Evolutionary conservation across 2,113 vertebrate genomes (phyloP), one percentile per base, ranked within the genome.

Genomic region (Rhineura floridana): DNA sequence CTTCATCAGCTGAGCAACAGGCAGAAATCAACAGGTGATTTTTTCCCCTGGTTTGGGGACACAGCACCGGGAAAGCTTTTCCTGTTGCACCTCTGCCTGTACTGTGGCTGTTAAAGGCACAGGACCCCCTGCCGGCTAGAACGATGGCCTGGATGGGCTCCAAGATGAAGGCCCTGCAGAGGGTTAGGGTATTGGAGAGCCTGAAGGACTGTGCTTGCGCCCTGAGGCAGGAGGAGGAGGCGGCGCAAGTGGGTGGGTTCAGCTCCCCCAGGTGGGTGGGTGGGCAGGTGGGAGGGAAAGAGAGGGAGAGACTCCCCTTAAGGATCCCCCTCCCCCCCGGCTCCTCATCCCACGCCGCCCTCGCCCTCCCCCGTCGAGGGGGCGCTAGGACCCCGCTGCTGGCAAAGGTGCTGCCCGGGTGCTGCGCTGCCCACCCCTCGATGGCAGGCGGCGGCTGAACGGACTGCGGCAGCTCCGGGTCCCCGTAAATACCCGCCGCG

Each of bases 351-450:
- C 6, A 0, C 72, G 7, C 33, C 10, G 0, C 10, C 36, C 28
- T 17, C 48, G 10, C 2, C 44, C 76, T 1, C n/a, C 1, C 25
- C 28, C 52, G 7, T 44, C 50, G 42, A 25, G 19, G 9, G 36
- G 1, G 88, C 69, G 25, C 80, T 90, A 65, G 89, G 91, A 92
- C 86, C 90, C 78, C 4, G 84, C 9, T 4, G 82, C 52, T 0
- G 3, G 28, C 3, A 12, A 50, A 33, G 17, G 30, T 13, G 15
- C 65, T 13, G 15, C 65, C 28, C 4, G n/a, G 82, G 48, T n/a
- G 67, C n/a, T n/a, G n/a, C n/a, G 30, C 36, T 25, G 50, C 25
- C 42, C 15, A n/a, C 23, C 44, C 69, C 4, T 4, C 69, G 79
- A 55, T 12, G 15, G 46, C 39, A 23, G 36, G 63, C 48, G 39